phyloP scores from a whole-genome alignment of 1,140 invertebrate species.

The Heliconius nattereri region DNA sequence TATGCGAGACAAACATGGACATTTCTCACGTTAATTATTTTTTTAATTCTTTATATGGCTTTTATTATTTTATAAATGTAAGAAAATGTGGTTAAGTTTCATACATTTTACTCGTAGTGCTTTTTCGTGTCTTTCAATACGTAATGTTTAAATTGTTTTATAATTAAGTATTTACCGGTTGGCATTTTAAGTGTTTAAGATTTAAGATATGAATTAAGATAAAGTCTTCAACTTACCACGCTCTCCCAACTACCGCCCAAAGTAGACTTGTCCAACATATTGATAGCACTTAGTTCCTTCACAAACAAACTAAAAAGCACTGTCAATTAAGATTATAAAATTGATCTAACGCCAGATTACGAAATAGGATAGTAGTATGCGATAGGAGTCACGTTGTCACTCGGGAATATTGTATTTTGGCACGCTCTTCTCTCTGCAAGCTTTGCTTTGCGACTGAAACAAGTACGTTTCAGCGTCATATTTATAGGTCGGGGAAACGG shows the following conservation, averaged over 20 bases:
- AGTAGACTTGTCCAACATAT: constrained; percentile 74
- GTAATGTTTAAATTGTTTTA: not conserved
- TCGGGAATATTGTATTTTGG: constrained; percentile 56
- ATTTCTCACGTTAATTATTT: constrained; percentile 18
- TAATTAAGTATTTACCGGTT: not conserved
- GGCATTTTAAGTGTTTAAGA: not conserved
- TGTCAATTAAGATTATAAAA: constrained; percentile 49
- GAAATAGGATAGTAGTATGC: constrained; percentile 49
- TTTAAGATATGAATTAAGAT: constrained; percentile 6
- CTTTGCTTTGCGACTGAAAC: constrained; percentile 74
- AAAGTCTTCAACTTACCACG: constrained; percentile 63
- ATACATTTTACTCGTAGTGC: not conserved
- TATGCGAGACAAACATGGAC: constrained; percentile 2
- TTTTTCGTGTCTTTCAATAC: not conserved
- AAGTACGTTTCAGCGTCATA: constrained; percentile 60
- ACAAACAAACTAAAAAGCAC: constrained; percentile 46
- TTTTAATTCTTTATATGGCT: not conserved
- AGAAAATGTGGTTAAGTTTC: not conserved
- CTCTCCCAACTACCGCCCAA: constrained; percentile 77
- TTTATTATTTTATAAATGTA: constrained; percentile 1
- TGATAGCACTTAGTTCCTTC: constrained; percentile 29
- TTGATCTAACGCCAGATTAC: constrained; percentile 37
- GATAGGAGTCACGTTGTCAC: constrained; percentile 62
- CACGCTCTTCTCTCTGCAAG: constrained; percentile 58
- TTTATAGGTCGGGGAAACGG: constrained; percentile 69